Base-by-base conservation (phyloP, 30 jellyfish, hydroid and myxozoan species). In the Aurelia aurita complex sp. Pacific region DNA sequence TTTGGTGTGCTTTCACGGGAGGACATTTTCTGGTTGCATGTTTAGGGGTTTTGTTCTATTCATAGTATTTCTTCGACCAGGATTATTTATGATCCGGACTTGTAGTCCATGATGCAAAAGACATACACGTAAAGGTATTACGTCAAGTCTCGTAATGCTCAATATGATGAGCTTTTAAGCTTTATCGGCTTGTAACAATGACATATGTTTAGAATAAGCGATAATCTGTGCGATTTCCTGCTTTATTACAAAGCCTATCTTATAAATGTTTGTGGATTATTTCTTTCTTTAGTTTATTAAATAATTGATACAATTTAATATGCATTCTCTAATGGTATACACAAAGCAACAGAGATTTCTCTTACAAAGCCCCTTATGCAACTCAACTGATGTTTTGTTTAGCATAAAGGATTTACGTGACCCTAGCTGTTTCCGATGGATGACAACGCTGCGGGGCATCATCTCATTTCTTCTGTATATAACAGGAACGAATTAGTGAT, bases 391-490 rank as follows among this genome's bases (percentile, higher is more conserved):
- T 38, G 79, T 40, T 77, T 66, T 64, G 79, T 64, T 35, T n/a
- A 59, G 53, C 70, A 73, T 76, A 76, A 76, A 57, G 36, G 85
- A 76, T 59, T 76, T 23, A 76, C 74, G 34, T 62, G 74, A 76
- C 65, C 85, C 85, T 53, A 72, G 35, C 34, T 76, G 85, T 57
- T 76, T 76, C 85, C 85, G 85, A 76, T 19, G 29, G 66, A n/a
- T 46, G 66, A 32, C 23, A 36, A 42, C 66, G 1, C 82, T 29
- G 36, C 38, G 66, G 36, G 82, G 67, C 19, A 52, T 33, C 23
- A 16, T 72, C 66, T 43, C 32, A 16, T 43, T 72, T 13, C 82
- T 10, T 61, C 70, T 6, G 33, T 61, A 61, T 23, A 17, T 61
- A 35, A 61, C 70, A 61, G 70, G 36, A 23, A 61, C 32, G 70